Conservation (phyloP, 2,888 invertebrate genomes). For the Brachylomia viminalis region DNA sequence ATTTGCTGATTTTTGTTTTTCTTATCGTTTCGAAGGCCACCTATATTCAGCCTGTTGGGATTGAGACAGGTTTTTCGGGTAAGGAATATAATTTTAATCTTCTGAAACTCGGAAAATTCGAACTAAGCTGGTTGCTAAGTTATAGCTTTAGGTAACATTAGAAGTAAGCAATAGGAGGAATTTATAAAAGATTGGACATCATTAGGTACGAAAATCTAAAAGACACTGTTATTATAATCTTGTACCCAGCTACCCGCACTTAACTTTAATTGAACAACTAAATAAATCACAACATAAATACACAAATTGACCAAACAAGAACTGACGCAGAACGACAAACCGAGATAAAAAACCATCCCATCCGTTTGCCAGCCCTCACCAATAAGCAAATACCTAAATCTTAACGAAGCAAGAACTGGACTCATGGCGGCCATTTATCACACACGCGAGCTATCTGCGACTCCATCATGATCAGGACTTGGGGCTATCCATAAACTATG, state of each 20-base stretch:
- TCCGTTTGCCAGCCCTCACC: constrained; percentile 48
- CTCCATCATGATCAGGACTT: constrained; percentile 67
- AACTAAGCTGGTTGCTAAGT: not conserved
- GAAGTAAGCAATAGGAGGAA: too few species aligned
- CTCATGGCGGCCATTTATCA: constrained; percentile 70
- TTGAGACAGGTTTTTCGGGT: constrained; percentile 2
- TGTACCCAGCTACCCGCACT: too few species aligned
- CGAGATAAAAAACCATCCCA: not conserved
- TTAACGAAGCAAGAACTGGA: constrained; percentile 60
- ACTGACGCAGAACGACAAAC: not conserved
- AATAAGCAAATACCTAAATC: constrained; percentile 52
- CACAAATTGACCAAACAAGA: not conserved
- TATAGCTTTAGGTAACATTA: not conserved
- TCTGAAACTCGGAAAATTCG: not conserved
- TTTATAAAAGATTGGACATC: not conserved
- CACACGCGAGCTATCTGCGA: constrained; percentile 65
- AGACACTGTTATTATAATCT: not conserved
- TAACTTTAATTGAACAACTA: not conserved
- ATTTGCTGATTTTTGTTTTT: constrained; percentile 20
- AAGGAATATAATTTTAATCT: not conserved
- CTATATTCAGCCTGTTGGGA: constrained; percentile 6
- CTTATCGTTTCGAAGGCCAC: constrained; percentile 38
- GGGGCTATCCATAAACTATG: not conserved
- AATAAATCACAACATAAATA: not conserved
- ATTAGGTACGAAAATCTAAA: not conserved